Base-by-base conservation (phyloP, 2,888 invertebrate species). In the Chaetoderma sp. region DNA sequence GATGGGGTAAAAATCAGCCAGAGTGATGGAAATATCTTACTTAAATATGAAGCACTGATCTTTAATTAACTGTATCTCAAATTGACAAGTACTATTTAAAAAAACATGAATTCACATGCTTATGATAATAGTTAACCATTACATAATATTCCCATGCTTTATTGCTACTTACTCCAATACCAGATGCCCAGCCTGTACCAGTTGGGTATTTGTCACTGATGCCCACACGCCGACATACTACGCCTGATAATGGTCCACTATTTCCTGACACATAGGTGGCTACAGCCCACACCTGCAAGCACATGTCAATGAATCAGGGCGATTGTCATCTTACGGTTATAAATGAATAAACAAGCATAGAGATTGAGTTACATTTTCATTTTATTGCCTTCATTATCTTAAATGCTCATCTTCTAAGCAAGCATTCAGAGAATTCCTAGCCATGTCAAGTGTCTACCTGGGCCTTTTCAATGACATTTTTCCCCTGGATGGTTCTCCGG, bases 111-210 rank as follows among this genome's bases (percentile, higher is more conserved):
- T n/a, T n/a, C n/a, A n/a, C n/a, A n/a, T n/a, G n/a, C n/a, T n/a
- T n/a, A n/a, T n/a, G n/a, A n/a, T n/a, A n/a, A n/a, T n/a, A n/a
- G n/a, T n/a, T n/a, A n/a, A n/a, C n/a, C n/a, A n/a, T n/a, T n/a
- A n/a, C n/a, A n/a, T n/a, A n/a, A n/a, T n/a, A n/a, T n/a, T n/a
- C n/a, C n/a, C n/a, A n/a, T n/a, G n/a, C n/a, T n/a, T n/a, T n/a
- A n/a, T n/a, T n/a, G n/a, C n/a, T 18, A 59, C 72, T 65, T 56
- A 76, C 76, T 66, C 76, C 76, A 56, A 76, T 75, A 21, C 75
- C 71, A 4, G 63, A 57, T 23, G 73, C 71, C 76, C 76, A 76
- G 44, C 59, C 61, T n/a, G 70, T 72, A 36, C 76, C 76, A 13
- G 60, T 49, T n/a, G 73, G 76, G 13, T 45, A 60, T n/a, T 55